Conservation (phyloP, 35 echinoderm and acorn worm genomes). For the Apostichopus californicus region DNA sequence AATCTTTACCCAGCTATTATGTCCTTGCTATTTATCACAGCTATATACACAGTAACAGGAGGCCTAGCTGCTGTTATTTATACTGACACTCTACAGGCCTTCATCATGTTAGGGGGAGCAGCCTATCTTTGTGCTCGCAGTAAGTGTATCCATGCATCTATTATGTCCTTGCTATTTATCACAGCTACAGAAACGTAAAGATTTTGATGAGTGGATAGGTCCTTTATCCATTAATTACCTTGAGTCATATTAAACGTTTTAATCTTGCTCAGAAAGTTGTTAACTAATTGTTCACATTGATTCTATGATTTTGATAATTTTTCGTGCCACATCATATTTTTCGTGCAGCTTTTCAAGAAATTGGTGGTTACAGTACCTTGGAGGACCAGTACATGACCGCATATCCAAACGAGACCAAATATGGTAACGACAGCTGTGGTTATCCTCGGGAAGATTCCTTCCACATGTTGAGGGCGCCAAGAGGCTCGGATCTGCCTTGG, state of each 20-base stretch:
- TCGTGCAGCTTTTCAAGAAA: slow-evolving; percentile 67
- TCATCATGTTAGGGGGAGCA: slow-evolving; percentile 59
- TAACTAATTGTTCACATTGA: no score
- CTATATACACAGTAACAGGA: slow-evolving; percentile 63
- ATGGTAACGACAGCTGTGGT: slow-evolving; percentile 72
- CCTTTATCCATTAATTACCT: no score
- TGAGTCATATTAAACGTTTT: no score
- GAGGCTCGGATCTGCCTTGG: slow-evolving; percentile 85
- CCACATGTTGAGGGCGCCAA: slow-evolving; percentile 67
- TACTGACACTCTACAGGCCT: slow-evolving; percentile 60
- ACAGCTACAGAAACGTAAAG: no score
- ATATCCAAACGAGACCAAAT: slow-evolving; percentile 64
- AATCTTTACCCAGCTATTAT: slow-evolving; percentile 59
- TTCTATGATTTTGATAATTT: no score
- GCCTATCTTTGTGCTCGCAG: slow-evolving; percentile 26
- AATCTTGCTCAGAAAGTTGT: no score
- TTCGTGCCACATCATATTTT: neutral
- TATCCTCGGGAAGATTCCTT: slow-evolving; percentile 82
- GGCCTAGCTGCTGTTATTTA: slow-evolving; percentile 71
- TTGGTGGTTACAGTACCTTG: slow-evolving; percentile 71
- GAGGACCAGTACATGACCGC: slow-evolving; percentile 68
- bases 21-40: slow-evolving; percentile 39
- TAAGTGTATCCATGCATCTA: slow-evolving; percentile 38
- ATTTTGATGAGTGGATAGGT: no score
- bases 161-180: slow-evolving; percentile 42